Evolutionary conservation across 2,888 invertebrate species (phyloP), one percentile per base, ranked within the genome.

Genomic region (Drosophila multiciliata): DNA sequence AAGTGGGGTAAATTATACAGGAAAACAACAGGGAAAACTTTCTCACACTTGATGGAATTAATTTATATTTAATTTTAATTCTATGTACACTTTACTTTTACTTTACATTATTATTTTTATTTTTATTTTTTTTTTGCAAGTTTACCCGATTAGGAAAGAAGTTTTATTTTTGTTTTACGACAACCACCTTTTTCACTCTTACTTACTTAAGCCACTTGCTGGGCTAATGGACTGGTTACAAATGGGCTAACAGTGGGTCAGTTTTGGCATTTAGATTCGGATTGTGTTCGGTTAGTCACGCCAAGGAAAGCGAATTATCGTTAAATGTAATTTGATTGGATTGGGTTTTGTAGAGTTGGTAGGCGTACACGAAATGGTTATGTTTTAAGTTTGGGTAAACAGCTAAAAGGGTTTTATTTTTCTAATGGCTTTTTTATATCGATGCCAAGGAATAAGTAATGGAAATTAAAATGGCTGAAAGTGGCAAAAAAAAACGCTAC

Each of bases 51-150:
- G 49, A 52, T 53, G 77, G 75, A 86, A 85, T 83, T 85, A 82
- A 89, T 83, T 88, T 83, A 88, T 86, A 88, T 88, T 84, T 83
- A 83, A 88, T 88, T 86, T 88, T 80, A 79, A 86, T 83, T 86
- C 87, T 73, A 70, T 80, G 78, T 71, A 70, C 77, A 78, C 68
- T 73, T 73, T 65, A 49, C 54, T 52, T 62, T 53, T 52, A 65
- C 40, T 23, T 50, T 36, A 45, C 36, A 35, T 52, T 55, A 57
- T 29, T 48, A 59, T 65, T n/a, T n/a, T n/a, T 48, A 23, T 59
- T 40, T 36, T n/a, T n/a, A n/a, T n/a, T 32, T 15, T 11, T 6
- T 35, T 52, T 17, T 2, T 35, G 20, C 4, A 42, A 49, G 57
- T 54, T 71, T 57, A 54, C 42, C 20, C 2, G 50, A 17, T 23